A percentile compares a stretch with the other conserved stretches of the same genome.
These are phyloP conservation scores for Columba guinea DNA, from an alignment of 2,797 vertebrate genomes.

Conservation along the genomic window DNA sequence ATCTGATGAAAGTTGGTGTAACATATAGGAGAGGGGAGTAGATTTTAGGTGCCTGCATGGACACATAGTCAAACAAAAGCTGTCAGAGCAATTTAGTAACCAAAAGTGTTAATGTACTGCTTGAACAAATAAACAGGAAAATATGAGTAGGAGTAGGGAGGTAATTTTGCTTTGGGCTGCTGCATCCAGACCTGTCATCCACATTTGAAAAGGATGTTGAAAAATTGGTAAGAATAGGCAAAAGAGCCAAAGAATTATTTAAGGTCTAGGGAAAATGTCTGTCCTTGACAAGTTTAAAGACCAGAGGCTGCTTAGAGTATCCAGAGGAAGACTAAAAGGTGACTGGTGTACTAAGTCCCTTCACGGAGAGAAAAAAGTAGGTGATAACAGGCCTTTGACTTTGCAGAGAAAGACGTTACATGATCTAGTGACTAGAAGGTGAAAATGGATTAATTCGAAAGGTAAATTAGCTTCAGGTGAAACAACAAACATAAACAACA, in stretches of 20 bases:
- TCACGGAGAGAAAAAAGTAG: neutral
- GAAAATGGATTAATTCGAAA: neutral
- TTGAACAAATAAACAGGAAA: neutral
- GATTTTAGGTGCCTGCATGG: neutral
- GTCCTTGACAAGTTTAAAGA: neutral
- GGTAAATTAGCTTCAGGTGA: neutral
- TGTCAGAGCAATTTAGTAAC: neutral
- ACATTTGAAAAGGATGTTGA: neutral
- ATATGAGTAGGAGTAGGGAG: neutral
- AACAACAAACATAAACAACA: neutral
- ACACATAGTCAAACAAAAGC: neutral
- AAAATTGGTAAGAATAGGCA: neutral
- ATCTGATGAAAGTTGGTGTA: neutral
- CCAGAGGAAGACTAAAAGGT: neutral
- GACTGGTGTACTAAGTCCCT: neutral
- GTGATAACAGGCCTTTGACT: neutral
- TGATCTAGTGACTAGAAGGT: neutral
- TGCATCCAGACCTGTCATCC: neutral
- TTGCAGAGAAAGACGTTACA: neutral
- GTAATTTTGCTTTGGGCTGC: neutral
- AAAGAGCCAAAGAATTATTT: neutral
- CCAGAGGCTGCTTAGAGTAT: neutral
- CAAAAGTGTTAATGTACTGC: neutral
- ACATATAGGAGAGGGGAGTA: neutral
- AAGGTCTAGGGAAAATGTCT: neutral